Evolutionary conservation across 2,888 invertebrate genomes (phyloP).

Genomic region (Branchipolynoe longqiensis): DNA sequence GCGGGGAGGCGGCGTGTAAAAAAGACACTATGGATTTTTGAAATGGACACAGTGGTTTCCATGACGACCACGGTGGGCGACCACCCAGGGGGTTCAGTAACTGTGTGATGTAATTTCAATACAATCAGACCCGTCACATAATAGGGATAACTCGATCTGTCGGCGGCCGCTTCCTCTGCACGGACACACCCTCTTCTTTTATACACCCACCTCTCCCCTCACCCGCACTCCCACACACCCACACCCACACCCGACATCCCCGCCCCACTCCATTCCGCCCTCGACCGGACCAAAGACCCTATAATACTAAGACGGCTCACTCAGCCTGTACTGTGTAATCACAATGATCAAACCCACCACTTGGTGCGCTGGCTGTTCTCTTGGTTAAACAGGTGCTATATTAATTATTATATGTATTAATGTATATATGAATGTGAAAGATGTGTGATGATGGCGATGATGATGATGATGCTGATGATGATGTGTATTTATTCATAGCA

Average conservation of each 20-base stretch:
- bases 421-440: too few relatives aligned
- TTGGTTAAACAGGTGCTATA: too few relatives aligned
- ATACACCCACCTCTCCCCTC: neutral
- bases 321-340: too few relatives aligned
- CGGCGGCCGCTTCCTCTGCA: neutral
- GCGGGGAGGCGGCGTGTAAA: neutral
- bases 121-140: slow-evolving; percentile 42
- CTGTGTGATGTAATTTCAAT: slow-evolving; percentile 53
- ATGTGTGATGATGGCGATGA: too few relatives aligned
- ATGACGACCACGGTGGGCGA: slow-evolving; percentile 43
- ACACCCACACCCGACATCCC: neutral
- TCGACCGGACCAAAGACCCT: too few relatives aligned
- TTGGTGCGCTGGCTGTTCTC: too few relatives aligned
- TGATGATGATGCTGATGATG: too few relatives aligned
- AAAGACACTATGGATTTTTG: slow-evolving; percentile 44
- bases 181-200: neutral
- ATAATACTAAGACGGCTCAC: too few relatives aligned
- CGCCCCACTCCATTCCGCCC: neutral
- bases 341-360: too few relatives aligned
- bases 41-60: slow-evolving; percentile 50
- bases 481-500: too few relatives aligned
- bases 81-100: slow-evolving; percentile 48
- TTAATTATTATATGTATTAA: too few relatives aligned
- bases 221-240: neutral
- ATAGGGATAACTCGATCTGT: slow-evolving; percentile 21